Conservation (phyloP, 1,140 invertebrate species). For the Heliconius eleuchia region DNA sequence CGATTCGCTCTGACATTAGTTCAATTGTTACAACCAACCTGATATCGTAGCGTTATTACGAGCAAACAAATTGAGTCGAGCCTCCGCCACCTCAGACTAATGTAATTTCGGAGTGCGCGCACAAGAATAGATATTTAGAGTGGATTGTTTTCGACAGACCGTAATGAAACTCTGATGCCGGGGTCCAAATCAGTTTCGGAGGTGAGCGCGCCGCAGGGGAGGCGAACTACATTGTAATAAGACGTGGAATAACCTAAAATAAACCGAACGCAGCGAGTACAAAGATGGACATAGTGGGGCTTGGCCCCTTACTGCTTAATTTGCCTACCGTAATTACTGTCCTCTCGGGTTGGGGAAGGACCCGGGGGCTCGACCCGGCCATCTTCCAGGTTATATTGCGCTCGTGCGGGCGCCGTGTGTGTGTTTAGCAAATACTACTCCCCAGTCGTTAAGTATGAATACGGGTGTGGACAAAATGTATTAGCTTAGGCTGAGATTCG, state of each 20-base stretch:
- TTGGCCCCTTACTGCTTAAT: slow-evolving; percentile 81
- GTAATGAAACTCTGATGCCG: slow-evolving; percentile 80
- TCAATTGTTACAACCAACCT: slow-evolving; percentile 80
- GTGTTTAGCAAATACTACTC: slow-evolving; percentile 78
- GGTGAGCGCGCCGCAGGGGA: slow-evolving; percentile 77
- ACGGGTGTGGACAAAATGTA: slow-evolving; percentile 80
- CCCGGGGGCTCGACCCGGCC: slow-evolving; percentile 71
- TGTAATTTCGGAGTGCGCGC: slow-evolving; percentile 78
- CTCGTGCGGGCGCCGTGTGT: slow-evolving; percentile 75
- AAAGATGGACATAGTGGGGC: slow-evolving; percentile 76
- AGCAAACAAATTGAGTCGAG: slow-evolving; percentile 80
- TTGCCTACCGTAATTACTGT: slow-evolving; percentile 83
- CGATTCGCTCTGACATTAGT: slow-evolving; percentile 77
- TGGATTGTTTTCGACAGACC: slow-evolving; percentile 82
- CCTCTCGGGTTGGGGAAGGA: slow-evolving; percentile 74
- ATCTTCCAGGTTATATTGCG: slow-evolving; percentile 79
- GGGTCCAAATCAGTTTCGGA: slow-evolving; percentile 77
- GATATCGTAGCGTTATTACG: slow-evolving; percentile 79
- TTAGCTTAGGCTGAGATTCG: slow-evolving; percentile 81
- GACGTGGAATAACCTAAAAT: slow-evolving; percentile 80
- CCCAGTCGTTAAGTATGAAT: slow-evolving; percentile 79
- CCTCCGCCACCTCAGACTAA: slow-evolving; percentile 81
- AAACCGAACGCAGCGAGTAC: slow-evolving; percentile 68
- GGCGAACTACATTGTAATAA: slow-evolving; percentile 78
- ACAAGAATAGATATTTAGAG: slow-evolving; percentile 81